Percentiles rank a stretch among this genome's conserved stretches.
Conservation (phyloP, 2,113 vertebrate genomes). For the Crotophaga sulcirostris region DNA sequence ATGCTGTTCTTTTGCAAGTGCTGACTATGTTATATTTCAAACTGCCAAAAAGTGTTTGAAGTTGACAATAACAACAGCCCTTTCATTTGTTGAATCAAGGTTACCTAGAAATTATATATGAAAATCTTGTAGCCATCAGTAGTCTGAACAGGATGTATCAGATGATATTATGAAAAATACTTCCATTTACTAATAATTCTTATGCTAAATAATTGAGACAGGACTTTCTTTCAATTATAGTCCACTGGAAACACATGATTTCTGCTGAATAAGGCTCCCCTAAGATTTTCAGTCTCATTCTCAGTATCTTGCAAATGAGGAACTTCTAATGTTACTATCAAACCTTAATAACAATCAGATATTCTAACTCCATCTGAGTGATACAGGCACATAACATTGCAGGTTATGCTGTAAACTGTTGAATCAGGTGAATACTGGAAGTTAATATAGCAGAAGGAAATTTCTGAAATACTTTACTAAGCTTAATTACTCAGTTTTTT, state of each 20-base stretch:
- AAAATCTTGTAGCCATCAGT: neutral
- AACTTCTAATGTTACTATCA: neutral
- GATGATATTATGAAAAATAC: neutral
- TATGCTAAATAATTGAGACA: neutral
- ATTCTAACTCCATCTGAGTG: neutral
- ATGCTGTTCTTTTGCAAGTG: neutral
- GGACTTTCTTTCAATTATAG: neutral
- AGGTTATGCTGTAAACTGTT: neutral
- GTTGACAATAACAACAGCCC: neutral
- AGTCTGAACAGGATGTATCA: neutral
- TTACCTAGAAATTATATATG: neutral
- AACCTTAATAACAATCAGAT: neutral
- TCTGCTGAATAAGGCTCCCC: constrained; percentile 22
- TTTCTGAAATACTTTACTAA: neutral
- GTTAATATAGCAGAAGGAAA: neutral
- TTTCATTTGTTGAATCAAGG: neutral
- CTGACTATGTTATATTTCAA: neutral
- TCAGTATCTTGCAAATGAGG: neutral
- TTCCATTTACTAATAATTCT: neutral
- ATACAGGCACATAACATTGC: neutral
- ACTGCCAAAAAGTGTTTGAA: neutral
- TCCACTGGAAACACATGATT: constrained; percentile 6
- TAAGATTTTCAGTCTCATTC: neutral
- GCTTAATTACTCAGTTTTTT: neutral
- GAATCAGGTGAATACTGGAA: neutral